These are phyloP conservation scores for Rhynchonema sp. DNA, from an alignment of 2,888 invertebrate genomes.

Conservation along the genomic window DNA sequence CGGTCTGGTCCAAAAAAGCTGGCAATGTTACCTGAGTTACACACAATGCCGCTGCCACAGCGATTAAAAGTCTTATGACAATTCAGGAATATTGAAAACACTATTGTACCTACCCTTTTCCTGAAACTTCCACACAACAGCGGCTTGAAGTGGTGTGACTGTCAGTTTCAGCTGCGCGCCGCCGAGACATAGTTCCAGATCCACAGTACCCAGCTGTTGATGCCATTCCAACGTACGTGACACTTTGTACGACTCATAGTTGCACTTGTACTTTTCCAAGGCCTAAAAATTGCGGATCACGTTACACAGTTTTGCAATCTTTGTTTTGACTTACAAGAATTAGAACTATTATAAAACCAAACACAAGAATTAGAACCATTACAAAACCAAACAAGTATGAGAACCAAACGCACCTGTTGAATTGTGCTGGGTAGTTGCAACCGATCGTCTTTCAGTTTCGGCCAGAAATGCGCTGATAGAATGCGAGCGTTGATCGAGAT, in stretches of 20 bases:
- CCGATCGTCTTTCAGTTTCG: constrained; percentile 28
- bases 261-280: constrained; percentile 1
- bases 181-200: constrained; percentile 12
- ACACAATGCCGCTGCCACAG: no score
- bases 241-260: constrained; percentile 2
- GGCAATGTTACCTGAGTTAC: no score
- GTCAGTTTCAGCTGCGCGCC: constrained; percentile 12
- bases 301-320: no score
- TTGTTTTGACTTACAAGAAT: no score
- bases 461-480: constrained; percentile 97
- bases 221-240: constrained; percentile 5
- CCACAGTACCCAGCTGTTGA: constrained; percentile 3
- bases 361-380: neutral
- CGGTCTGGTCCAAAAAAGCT: no score
- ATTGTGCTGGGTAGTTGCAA: constrained; percentile 10
- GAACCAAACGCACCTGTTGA: neutral
- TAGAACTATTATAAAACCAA: no score
- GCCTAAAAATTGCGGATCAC: no score
- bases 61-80: no score
- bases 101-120: constrained; percentile 11
- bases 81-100: neutral
- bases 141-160: constrained; percentile 14
- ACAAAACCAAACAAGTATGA: neutral
- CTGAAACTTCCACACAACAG: constrained; percentile 14
- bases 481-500: constrained; percentile 33